Evolutionary conservation across 2,797 vertebrate genomes (phyloP), one percentile per base, ranked within the genome.

Genomic region (Gorsachius magnificus): DNA sequence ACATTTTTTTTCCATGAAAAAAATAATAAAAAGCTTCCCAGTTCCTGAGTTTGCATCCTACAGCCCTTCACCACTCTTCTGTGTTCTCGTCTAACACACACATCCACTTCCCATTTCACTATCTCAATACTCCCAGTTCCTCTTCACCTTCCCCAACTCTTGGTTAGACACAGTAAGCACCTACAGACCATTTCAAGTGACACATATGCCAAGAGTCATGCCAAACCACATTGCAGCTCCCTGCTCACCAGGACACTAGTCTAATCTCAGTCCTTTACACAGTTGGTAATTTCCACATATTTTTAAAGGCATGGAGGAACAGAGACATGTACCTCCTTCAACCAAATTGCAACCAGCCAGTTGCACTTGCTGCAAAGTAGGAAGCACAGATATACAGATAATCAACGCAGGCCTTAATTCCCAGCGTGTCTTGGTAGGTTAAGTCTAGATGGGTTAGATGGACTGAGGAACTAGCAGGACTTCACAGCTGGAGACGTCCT

Each of bases 1-100:
- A 46, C 4, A 3, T 16, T 53, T 71, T 69, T 69, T 57, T 54
- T 29, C 24, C 26, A 45, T 20, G 9, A 75, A 64, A 16, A 71
- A 57, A 64, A 33, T n/a, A 24, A 17, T 0, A 26, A 79, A 51
- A 48, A 51, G 22, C n/a, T 74, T 29, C 33, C 28, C 35, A 33
- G 24, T 28, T 83, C 33, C 45, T 8, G 6, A 13, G 18, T 36
- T 77, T 58, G 54, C 1, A 0, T 54, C 61, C 50, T 53, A 31
- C 22, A 43, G 43, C 16, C 33, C 60, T 43, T 57, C 19, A 22
- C n/a, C 31, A 13, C 56, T 22, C n/a, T 46, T 65, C 17, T 8
- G 2, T 48, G n/a, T 17, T 83, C 26, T 19, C 1, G 0, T 43
- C 22, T 11, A 33, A 22, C 19, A 16, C 3, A 9, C 26, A 41